Base-by-base conservation (phyloP, 1,140 invertebrate species). In the Homalodisca vitripennis region DNA sequence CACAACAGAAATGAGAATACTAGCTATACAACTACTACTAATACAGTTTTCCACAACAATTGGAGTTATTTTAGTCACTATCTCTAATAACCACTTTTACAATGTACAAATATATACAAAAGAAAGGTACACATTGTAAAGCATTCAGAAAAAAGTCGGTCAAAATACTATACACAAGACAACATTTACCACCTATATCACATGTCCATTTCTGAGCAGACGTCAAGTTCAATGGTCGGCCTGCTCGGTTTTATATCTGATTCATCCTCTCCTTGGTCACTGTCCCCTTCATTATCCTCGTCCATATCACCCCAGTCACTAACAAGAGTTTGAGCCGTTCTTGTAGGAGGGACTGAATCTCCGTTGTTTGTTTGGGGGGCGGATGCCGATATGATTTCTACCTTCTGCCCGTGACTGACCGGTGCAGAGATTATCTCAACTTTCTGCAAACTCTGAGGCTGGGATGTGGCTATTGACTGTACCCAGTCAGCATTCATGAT, bases 301-400 rank as follows among this genome's bases (percentile, higher is more conserved):
- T 66, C 26, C 65, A 67, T 24, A 34, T 68, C 48, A 17, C n/a
- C 31, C 66, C 55, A 55, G 24, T 68, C 47, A 24, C 51, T 57
- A 24, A 32, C 66, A 26, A 66, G 32, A 1, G n/a, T 66, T 13
- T 66, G 32, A 2, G 63, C 63, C 2, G 20, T 46, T 29, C 31
- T 46, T 46, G 2, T 24, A 22, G 20, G 1, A 12, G 12, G 13
- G 6, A 22, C 26, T 3, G 22, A 12, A 10, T 6, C 24, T 3
- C 2, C 10, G 3, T 60, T 2, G 29, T 60, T 22, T 13, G 14
- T 2, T 3, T 51, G 48, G 48, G 3, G 17, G n/a, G 13, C 27
- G 3, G 55, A 60, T 13, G 14, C 14, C 2, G 55, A 60, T 10
- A 60, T 60, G 10, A 66, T 46, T 6, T 66, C 41, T 47, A 27